phyloP scores from a whole-genome alignment of 2,888 invertebrate species.

The Hylaea fasciaria region DNA sequence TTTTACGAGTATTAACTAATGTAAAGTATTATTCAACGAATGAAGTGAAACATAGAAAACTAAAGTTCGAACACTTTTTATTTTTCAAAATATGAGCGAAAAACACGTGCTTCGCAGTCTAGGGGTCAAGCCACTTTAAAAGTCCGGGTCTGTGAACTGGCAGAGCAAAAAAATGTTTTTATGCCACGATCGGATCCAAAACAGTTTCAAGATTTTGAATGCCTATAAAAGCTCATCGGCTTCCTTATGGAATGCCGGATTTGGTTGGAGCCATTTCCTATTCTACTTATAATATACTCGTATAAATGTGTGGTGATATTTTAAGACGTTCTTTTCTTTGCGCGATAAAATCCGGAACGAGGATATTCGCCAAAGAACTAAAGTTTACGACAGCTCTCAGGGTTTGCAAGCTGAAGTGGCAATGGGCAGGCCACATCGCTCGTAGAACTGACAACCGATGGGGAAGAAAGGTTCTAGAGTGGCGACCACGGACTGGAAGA shows the following conservation, averaged over 20 bases:
- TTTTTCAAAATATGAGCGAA: slow-evolving; percentile 17
- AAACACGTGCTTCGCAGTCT: slow-evolving; percentile 35
- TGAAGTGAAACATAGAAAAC: slow-evolving; percentile 12
- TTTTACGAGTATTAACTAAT: slow-evolving; percentile 4
- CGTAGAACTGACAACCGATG: no score
- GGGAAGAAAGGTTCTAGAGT: no score
- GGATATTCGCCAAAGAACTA: no score
- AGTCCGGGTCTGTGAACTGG: slow-evolving; percentile 71
- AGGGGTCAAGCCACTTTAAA: slow-evolving; percentile 51
- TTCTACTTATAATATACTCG: no score
- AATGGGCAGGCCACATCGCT: no score
- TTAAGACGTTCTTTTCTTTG: no score
- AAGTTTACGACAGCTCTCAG: no score
- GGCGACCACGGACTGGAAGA: no score
- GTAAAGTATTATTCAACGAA: no score
- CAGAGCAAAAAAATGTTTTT: slow-evolving; percentile 37
- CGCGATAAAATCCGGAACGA: no score
- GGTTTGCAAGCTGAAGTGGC: no score
- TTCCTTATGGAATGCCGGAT: slow-evolving; percentile 18
- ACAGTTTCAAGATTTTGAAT: slow-evolving; percentile 10
- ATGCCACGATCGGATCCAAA: slow-evolving; percentile 6
- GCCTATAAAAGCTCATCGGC: neutral
- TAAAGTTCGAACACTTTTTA: neutral
- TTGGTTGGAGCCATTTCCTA: neutral
- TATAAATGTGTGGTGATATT: no score